These are phyloP conservation scores for Synanthedon tipuliformis DNA, from an alignment of 2,888 invertebrate species.

Conservation along the genomic window DNA sequence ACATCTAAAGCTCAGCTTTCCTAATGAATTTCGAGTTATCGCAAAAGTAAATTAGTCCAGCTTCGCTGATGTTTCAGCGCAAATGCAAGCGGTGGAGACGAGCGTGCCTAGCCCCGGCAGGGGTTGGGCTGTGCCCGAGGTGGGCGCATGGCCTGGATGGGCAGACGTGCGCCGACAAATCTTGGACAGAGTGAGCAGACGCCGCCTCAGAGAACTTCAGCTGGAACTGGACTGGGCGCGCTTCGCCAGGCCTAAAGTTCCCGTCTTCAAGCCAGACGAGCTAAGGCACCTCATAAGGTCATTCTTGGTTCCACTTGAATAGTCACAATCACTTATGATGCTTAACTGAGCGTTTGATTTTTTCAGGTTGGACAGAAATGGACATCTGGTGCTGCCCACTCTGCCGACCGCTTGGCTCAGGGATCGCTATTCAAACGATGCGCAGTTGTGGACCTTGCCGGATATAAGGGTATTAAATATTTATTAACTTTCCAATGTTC, in stretches of 20 bases:
- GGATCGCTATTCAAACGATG: not conserved
- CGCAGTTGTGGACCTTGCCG: not conserved
- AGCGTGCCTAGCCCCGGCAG: not conserved
- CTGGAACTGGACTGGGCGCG: conserved; percentile 5
- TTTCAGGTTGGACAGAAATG: not conserved
- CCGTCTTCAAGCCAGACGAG: conserved; percentile 16
- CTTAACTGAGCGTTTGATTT: not conserved
- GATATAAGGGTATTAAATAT: not conserved
- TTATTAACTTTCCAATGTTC: too few species aligned
- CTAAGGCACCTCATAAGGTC: conserved; percentile 17
- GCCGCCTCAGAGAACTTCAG: conserved; percentile 12
- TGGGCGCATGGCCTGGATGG: conserved; percentile 6
- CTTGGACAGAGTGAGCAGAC: conserved; percentile 1
- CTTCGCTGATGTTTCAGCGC: too few species aligned
- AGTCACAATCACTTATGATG: too few species aligned
- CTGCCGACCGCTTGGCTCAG: not conserved
- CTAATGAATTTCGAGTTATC: too few species aligned
- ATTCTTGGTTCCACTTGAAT: too few species aligned
- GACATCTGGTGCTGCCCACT: not conserved
- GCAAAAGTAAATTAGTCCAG: too few species aligned
- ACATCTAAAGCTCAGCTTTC: too few species aligned
- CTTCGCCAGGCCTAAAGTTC: conserved; percentile 12
- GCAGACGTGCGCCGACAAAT: conserved; percentile 11
- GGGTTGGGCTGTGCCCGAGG: not conserved
- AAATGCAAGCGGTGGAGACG: too few species aligned